Evolutionary conservation across 2,797 vertebrate genomes (phyloP), one percentile per base, ranked within the genome.

Genomic region (Falco cherrug): DNA sequence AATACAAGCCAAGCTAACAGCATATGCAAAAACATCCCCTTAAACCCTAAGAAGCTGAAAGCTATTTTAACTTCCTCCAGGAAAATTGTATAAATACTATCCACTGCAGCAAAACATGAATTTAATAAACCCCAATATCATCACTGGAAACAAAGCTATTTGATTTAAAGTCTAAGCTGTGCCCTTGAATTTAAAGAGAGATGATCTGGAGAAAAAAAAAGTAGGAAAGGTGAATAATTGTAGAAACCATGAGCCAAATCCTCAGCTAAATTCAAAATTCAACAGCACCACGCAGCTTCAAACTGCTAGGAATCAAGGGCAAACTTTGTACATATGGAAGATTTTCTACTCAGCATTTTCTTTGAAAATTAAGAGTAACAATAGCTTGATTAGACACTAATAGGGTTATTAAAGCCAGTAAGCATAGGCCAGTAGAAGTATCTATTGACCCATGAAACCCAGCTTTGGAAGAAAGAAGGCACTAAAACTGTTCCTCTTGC

Each of bases 91-190:
- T 89, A 94, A 95, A 87, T 76, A 54, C 16, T 70, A 73, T 76
- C 61, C 76, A 81, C 61, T 83, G 83, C 71, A 87, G 60, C 47
- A 96, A 95, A 97, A 91, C 37, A 67, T 59, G 67, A 91, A 76
- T 91, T 92, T 88, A 90, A 87, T 86, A 94, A 96, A 91, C 39
- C 47, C 31, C 64, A 86, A 24, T 87, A 95, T 86, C 73, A 92
- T 94, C 60, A 92, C 59, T 91, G 47, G 41, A 89, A 96, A 94
- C n/a, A 90, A 94, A 95, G 26, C 16, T 69, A 67, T 90, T 96
- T 93, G 89, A 97, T 95, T 89, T 92, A 77, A 93, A 77, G 37
- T 86, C 43, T 61, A 87, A 26, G 16, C 33, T 81, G n/a, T 65
- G 69, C 24, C 33, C 54, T 81, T 88, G 48, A 90, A 92, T 93